Evolutionary conservation across 2,113 vertebrate genomes (phyloP).

Genomic region (Oriolus oriolus): DNA sequence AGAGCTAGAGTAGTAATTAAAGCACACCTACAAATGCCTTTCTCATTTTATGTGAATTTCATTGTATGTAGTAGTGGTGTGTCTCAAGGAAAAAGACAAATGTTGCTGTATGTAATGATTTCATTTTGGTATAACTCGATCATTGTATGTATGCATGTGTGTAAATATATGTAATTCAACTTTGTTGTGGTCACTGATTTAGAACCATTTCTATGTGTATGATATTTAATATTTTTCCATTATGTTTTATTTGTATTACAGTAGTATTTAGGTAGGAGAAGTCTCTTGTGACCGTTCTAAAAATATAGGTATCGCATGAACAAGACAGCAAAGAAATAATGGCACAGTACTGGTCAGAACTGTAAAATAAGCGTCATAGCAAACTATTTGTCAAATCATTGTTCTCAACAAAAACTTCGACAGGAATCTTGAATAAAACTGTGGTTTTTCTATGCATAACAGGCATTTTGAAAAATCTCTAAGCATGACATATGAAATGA

Average conservation of each 20-base stretch:
- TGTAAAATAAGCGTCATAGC: neutral
- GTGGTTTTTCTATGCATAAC: neutral
- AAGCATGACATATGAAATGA: neutral
- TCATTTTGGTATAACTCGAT: neutral
- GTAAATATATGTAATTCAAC: constrained; percentile 48
- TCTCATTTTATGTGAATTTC: neutral
- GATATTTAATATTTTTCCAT: constrained; percentile 24
- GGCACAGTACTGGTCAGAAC: neutral
- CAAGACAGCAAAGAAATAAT: neutral
- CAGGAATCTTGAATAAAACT: neutral
- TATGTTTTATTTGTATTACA: neutral
- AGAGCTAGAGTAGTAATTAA: neutral
- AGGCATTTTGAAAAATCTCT: neutral
- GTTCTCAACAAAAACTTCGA: neutral
- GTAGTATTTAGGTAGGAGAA: neutral
- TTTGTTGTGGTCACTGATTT: constrained; percentile 7
- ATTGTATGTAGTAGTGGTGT: neutral
- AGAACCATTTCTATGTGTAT: neutral
- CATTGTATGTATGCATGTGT: constrained; percentile 34
- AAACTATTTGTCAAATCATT: neutral
- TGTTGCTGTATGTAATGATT: neutral
- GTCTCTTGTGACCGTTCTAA: neutral
- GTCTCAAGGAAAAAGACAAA: neutral
- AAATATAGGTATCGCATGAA: neutral
- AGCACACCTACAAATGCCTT: constrained; percentile 48